Evolutionary conservation across 2,113 vertebrate species (phyloP).

Genomic region (Sorex araneus): DNA sequence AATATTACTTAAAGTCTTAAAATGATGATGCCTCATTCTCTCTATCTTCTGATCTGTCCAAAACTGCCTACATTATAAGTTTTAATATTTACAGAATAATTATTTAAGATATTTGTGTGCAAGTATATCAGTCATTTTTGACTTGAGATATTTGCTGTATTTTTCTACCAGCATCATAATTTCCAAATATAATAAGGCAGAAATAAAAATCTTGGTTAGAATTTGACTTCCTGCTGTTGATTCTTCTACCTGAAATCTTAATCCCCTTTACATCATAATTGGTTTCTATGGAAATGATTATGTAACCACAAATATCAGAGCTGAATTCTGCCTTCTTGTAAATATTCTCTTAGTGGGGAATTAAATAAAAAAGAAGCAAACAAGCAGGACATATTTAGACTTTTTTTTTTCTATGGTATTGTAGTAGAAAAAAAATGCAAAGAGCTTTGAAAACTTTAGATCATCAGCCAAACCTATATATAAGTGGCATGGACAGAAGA

Average conservation of each 20-base stretch:
- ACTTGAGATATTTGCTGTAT: not conserved
- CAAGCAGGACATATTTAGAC: constrained; percentile 15
- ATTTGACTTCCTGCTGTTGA: constrained; percentile 7
- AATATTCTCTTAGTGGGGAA: constrained; percentile 25
- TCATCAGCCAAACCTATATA: not conserved
- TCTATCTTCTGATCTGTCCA: not conserved
- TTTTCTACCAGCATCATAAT: not conserved
- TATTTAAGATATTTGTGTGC: constrained; percentile 18
- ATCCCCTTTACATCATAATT: constrained; percentile 40
- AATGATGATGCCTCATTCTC: not conserved
- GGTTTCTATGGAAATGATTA: constrained; percentile 60
- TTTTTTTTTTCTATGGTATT: not conserved
- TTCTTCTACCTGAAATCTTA: constrained; percentile 13
- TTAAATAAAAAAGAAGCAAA: constrained; percentile 30
- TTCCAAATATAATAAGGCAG: constrained; percentile 12
- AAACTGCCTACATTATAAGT: not conserved
- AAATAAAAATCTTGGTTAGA: constrained; percentile 33
- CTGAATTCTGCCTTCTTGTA: constrained; percentile 51
- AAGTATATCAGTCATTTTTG: not conserved
- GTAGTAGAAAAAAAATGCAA: not conserved
- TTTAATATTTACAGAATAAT: constrained; percentile 23
- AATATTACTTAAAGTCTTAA: constrained; percentile 7
- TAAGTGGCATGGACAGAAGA: not conserved
- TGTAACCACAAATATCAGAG: constrained; percentile 17
- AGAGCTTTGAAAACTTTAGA: not conserved